Conservation (phyloP, 2,797 vertebrate species). For the Salmo trutta region DNA sequence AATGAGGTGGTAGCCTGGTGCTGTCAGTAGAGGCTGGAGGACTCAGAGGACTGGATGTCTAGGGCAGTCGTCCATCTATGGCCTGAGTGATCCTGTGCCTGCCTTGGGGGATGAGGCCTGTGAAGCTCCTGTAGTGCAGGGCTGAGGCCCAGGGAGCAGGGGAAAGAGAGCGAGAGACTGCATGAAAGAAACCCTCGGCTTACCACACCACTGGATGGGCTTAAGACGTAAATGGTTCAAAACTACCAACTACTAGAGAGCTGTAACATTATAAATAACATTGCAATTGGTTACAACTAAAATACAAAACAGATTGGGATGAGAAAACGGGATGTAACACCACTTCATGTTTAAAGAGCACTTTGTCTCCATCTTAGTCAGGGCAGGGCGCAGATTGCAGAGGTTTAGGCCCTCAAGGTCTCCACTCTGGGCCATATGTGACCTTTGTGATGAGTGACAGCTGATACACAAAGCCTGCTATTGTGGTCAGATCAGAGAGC, state of each 20-base stretch:
- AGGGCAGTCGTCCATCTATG: constrained; percentile 49
- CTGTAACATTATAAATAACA: constrained; percentile 95
- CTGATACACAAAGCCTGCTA: constrained; percentile 68
- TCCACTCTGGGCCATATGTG: constrained; percentile 45
- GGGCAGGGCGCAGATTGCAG: constrained; percentile 49
- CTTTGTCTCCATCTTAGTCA: constrained; percentile 59
- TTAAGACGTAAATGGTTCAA: constrained; percentile 91
- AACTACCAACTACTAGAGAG: constrained; percentile 88
- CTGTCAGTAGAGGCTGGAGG: constrained; percentile 37
- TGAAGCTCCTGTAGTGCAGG: constrained; percentile 39
- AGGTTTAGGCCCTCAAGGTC: constrained; percentile 56
- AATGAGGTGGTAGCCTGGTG: constrained; percentile 64
- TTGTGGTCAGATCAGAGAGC: constrained; percentile 63
- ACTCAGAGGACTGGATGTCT: constrained; percentile 9
- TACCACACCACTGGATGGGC: constrained; percentile 91
- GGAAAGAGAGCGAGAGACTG: constrained; percentile 81
- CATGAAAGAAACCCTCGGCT: constrained; percentile 85
- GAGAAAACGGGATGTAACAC: constrained; percentile 42
- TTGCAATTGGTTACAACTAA: constrained; percentile 86
- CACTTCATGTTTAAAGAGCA: constrained; percentile 33
- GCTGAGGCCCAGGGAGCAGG: constrained; percentile 54
- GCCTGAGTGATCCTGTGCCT: constrained; percentile 59
- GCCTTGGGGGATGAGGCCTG: constrained; percentile 49
- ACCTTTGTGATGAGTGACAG: constrained; percentile 66
- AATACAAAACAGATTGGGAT: constrained; percentile 93